Evolutionary conservation across 2,888 invertebrate genomes (phyloP).

Genomic region (Hydroisotoma schaefferi): DNA sequence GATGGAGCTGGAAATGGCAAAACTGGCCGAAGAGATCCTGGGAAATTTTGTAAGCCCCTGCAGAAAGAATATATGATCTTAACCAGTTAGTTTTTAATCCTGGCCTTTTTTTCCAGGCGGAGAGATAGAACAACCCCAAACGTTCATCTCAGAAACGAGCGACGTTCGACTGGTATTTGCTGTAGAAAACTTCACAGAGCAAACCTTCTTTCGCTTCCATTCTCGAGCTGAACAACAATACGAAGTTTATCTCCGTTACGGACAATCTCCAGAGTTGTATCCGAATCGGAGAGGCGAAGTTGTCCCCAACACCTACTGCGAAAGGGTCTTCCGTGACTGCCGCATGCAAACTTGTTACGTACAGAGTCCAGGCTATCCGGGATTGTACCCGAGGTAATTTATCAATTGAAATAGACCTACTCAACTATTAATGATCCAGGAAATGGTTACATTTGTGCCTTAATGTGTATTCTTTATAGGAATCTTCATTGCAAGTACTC

Average conservation of each 20-base stretch:
- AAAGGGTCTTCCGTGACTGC: constrained; percentile 66
- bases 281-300: constrained; percentile 85
- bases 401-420: no score
- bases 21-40: constrained; percentile 81
- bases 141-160: constrained; percentile 90
- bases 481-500: constrained; percentile 87
- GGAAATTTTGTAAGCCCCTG: constrained; percentile 90
- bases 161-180: constrained; percentile 88
- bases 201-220: constrained; percentile 82
- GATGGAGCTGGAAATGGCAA: constrained; percentile 68
- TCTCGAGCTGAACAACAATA: constrained; percentile 85
- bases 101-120: constrained; percentile 92
- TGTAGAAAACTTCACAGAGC: constrained; percentile 88
- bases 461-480: no score
- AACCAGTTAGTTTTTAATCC: no score
- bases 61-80: no score
- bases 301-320: constrained; percentile 69
- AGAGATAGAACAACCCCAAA: constrained; percentile 88
- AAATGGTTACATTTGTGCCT: no score
- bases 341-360: constrained; percentile 85
- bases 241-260: constrained; percentile 83
- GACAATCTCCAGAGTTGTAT: constrained; percentile 89
- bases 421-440: no score
- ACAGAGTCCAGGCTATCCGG: constrained; percentile 88
- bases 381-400: constrained; percentile 85